Base-by-base conservation (phyloP, 2,797 vertebrate genomes). In the Amblyraja radiata region DNA sequence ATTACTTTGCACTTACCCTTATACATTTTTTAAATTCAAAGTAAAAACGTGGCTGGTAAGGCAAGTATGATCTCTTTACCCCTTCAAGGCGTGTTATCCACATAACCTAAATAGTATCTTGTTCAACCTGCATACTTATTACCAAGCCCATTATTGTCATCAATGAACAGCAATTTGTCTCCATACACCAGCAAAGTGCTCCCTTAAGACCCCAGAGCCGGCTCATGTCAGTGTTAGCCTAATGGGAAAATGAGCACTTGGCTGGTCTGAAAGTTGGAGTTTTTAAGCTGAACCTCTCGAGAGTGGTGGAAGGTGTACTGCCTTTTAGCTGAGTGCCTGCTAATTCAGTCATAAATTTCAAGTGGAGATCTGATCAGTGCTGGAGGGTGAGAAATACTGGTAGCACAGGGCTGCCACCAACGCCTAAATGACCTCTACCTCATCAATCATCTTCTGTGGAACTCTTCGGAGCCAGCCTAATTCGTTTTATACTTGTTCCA, bases 241-340 rank as follows among this genome's bases (percentile, higher is more conserved):
- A 96, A 96, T 95, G 94, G 95, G 94, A 94, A 95, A 95, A 95
- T 95, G 94, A 95, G 94, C 93, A 94, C 95, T 95, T 95, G 94
- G 95, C 93, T 83, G 39, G 94, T 94, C 94, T 94, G 94, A 93
- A 68, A 86, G 93, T 94, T 86, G 95, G 94, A 96, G 96, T 95
- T 94, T 46, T 83, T 94, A 95, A 95, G 95, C 94, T 94, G 76
- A 78, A 36, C 68, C 32, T 39, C 93, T 63, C 77, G 39, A 73
- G 90, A 54, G 23, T 54, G 21, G 68, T 54, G 88, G 71, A 39
- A 28, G 21, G 71, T 73, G 36, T 92, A 54, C 90, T 76, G 71
- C 25, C 90, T 54, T 74, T 92, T 71, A 54, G 90, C 71, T 92
- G 90, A 92, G 71, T 58, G 39, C 68, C 54, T 54, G 71, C 54